phyloP scores from a whole-genome alignment of 1,140 invertebrate species.

The Tribolium madens region DNA sequence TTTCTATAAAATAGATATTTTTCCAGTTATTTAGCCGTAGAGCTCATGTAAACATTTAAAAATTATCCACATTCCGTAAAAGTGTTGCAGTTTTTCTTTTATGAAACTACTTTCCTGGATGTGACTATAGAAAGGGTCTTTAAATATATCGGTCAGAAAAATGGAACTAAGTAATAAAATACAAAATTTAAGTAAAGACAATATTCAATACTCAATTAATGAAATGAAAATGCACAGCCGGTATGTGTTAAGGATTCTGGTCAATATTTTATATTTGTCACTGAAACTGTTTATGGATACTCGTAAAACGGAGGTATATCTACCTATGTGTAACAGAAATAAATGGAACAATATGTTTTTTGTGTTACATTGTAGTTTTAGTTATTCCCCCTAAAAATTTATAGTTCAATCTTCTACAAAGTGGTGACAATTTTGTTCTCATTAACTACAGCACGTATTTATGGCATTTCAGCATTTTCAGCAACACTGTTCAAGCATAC shows the following conservation, averaged over 20 bases:
- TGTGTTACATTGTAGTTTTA: background rate
- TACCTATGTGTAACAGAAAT: slow-evolving; percentile 32
- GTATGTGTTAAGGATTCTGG: slow-evolving; percentile 29
- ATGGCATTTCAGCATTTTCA: too few species aligned
- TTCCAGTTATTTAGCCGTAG: too few species aligned
- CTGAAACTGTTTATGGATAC: slow-evolving; percentile 20
- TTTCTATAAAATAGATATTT: too few species aligned
- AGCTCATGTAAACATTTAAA: background rate
- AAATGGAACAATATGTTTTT: slow-evolving; percentile 20
- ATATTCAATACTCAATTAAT: slow-evolving; percentile 13
- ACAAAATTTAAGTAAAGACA: slow-evolving; percentile 21
- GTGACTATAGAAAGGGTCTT: slow-evolving; percentile 9
- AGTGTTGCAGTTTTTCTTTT: slow-evolving; percentile 26
- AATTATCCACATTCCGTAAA: slow-evolving; percentile 14
- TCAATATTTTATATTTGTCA: slow-evolving; percentile 37
- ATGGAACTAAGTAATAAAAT: background rate
- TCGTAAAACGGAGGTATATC: slow-evolving; percentile 17
- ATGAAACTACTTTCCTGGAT: background rate
- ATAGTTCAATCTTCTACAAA: background rate
- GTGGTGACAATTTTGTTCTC: too few species aligned
- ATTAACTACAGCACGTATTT: background rate
- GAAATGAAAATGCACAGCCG: slow-evolving; percentile 4
- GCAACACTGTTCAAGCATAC: background rate
- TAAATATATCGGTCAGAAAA: slow-evolving; percentile 23
- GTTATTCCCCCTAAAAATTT: background rate